These are phyloP conservation scores for Incurvaria masculella DNA, from an alignment of 2,888 invertebrate species.

Conservation along the genomic window DNA sequence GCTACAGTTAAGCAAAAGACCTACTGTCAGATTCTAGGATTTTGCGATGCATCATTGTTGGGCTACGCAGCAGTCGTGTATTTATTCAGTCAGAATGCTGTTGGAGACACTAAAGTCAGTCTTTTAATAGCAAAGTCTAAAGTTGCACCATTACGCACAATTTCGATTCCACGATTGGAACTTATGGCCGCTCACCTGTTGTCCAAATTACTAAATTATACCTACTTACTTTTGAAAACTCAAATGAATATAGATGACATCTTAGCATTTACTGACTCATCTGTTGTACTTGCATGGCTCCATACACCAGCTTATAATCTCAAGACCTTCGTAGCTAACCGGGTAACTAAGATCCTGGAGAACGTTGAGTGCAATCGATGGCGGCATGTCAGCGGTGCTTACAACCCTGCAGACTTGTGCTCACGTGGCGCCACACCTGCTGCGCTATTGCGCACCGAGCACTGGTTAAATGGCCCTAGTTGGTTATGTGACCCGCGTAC, in stretches of 20 bases:
- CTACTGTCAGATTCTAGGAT: slow-evolving; percentile 2
- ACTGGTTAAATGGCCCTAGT: slow-evolving; percentile 8
- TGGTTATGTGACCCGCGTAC: not conserved
- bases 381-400: slow-evolving; percentile 12
- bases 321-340: slow-evolving; percentile 11
- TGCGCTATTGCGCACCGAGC: slow-evolving; percentile 3
- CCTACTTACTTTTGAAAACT: not conserved
- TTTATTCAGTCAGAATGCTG: not conserved
- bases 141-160: slow-evolving; percentile 7
- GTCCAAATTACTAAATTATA: slow-evolving; percentile 3
- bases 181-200: slow-evolving; percentile 10
- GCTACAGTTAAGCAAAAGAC: not conserved
- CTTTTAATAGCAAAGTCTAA: slow-evolving; percentile 9
- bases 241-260: not conserved
- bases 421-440: slow-evolving; percentile 12
- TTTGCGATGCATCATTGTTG: not conserved
- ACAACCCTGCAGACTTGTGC: slow-evolving; percentile 16
- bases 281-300: slow-evolving; percentile 13
- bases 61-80: slow-evolving; percentile 8
- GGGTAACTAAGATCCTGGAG: slow-evolving; percentile 13
- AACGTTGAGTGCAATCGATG: slow-evolving; percentile 10
- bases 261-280: not conserved
- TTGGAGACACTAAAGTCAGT: not conserved
- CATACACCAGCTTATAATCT: slow-evolving; percentile 2
- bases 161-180: slow-evolving; percentile 11